Conservation (phyloP, 1,140 invertebrate genomes). For the Aphelenchoides besseyi region DNA sequence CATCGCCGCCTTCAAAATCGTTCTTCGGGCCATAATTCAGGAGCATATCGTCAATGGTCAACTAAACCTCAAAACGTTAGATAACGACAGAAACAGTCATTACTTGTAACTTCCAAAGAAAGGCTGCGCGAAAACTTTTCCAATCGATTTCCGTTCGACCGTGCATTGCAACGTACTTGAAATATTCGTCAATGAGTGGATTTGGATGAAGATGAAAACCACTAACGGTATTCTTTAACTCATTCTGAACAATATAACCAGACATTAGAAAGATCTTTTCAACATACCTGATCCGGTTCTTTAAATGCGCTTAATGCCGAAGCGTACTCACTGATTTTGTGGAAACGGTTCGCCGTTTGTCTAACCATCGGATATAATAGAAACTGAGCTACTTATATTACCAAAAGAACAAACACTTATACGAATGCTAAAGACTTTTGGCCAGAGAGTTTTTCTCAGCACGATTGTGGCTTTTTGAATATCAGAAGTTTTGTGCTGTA, state of each 20-base stretch:
- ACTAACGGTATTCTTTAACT: not conserved
- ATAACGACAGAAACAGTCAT: not conserved
- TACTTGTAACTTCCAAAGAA: slow-evolving; percentile 47
- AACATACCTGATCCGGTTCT: too few relatives aligned
- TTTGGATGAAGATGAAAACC: slow-evolving; percentile 15
- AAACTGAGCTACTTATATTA: too few relatives aligned
- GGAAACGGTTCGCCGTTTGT: slow-evolving; percentile 11
- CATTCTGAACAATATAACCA: too few relatives aligned
- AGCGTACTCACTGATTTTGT: not conserved
- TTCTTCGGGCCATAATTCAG: slow-evolving; percentile 15
- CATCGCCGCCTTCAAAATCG: slow-evolving; percentile 20
- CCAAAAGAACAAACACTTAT: too few relatives aligned
- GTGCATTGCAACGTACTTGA: slow-evolving; percentile 8
- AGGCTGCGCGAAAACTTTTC: slow-evolving; percentile 31
- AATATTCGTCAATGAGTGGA: slow-evolving; percentile 28
- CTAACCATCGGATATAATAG: not conserved
- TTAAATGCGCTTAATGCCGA: not conserved
- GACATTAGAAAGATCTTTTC: too few relatives aligned
- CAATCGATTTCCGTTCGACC: slow-evolving; percentile 22
- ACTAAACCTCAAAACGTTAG: slow-evolving; percentile 24
- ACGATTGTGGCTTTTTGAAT: too few relatives aligned
- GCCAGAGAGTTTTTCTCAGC: too few relatives aligned
- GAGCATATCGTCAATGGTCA: slow-evolving; percentile 45
- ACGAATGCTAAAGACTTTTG: too few relatives aligned
- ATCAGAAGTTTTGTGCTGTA: too few relatives aligned